A percentile compares a stretch with the other conserved stretches of the same genome.
phyloP scores from a whole-genome alignment of 2,797 vertebrate genomes.

The Sebastes minor region DNA sequence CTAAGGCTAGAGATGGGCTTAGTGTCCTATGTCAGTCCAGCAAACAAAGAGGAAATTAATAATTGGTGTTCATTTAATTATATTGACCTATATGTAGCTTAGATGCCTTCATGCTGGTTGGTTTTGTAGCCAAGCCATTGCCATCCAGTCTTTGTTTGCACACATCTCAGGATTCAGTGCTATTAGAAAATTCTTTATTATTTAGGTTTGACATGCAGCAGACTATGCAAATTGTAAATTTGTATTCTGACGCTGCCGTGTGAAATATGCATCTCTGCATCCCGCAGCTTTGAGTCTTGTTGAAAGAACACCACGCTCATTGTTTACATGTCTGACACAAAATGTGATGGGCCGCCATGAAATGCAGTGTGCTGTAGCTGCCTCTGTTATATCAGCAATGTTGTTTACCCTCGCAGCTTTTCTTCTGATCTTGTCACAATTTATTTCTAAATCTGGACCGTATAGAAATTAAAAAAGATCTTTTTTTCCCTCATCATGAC shows the following conservation, averaged over 20 bases:
- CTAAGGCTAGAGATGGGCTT: background rate
- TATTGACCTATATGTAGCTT: slow-evolving; percentile 15
- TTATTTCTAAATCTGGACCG: background rate
- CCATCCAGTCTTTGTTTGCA: slow-evolving; percentile 26
- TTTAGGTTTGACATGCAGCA: background rate
- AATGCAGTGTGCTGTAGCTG: background rate
- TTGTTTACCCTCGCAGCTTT: background rate
- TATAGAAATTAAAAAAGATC: background rate
- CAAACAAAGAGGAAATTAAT: background rate
- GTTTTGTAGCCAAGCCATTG: slow-evolving; percentile 7
- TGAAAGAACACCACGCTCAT: background rate
- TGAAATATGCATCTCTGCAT: slow-evolving; percentile 5
- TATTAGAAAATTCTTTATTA: background rate
- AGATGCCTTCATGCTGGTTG: slow-evolving; percentile 1
- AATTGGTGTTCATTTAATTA: slow-evolving; percentile 15
- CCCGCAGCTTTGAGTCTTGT: background rate
- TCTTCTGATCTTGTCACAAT: background rate
- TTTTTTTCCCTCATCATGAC: background rate
- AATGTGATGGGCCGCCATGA: background rate
- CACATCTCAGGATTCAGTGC: background rate
- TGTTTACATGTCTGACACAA: slow-evolving; percentile 52
- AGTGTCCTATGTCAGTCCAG: background rate
- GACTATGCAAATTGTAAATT: background rate
- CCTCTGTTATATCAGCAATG: background rate
- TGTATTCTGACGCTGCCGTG: slow-evolving; percentile 1